phyloP scores from a whole-genome alignment of 2,888 invertebrate species.

The Sylvicola fuscatus region DNA sequence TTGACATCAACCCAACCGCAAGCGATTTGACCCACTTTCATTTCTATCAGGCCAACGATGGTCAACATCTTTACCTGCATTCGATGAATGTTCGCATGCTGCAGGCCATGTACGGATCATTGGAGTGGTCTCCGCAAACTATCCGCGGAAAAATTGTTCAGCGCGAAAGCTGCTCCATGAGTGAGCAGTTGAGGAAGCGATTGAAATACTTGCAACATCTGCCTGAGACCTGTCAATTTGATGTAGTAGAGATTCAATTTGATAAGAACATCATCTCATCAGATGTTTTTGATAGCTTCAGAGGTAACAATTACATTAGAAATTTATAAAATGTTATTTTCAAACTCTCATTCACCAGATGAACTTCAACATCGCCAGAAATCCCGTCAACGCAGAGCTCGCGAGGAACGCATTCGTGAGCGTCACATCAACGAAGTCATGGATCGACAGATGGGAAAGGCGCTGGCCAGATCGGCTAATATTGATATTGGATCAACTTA shows the following conservation, averaged over 20 bases:
- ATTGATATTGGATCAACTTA: constrained; percentile 33
- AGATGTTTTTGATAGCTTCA: constrained; percentile 44
- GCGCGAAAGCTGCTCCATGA: constrained; percentile 69
- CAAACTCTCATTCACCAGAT: constrained; percentile 26
- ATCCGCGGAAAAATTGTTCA: constrained; percentile 68
- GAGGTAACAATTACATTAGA: constrained; percentile 28
- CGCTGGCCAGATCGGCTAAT: constrained; percentile 35
- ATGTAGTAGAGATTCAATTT: constrained; percentile 72
- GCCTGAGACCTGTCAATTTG: constrained; percentile 77
- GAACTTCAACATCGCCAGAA: constrained; percentile 52
- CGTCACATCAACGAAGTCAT: constrained; percentile 53
- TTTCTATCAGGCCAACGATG: constrained; percentile 53
- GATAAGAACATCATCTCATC: constrained; percentile 39
- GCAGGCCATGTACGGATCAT: constrained; percentile 62
- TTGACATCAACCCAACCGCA: constrained; percentile 2
- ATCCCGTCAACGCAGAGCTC: constrained; percentile 44
- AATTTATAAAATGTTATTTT: not conserved
- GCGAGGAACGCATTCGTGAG: constrained; percentile 62
- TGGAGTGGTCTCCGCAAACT: constrained; percentile 53
- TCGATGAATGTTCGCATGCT: constrained; percentile 79
- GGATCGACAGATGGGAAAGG: constrained; percentile 47
- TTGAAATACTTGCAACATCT: constrained; percentile 66
- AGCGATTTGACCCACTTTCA: constrained; percentile 14
- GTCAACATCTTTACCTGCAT: constrained; percentile 82
- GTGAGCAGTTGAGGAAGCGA: constrained; percentile 55